A percentile compares a stretch with the other conserved stretches of the same genome.
phyloP scores from a whole-genome alignment of 2,113 vertebrate species.

The Entomyzon cyanotis region DNA sequence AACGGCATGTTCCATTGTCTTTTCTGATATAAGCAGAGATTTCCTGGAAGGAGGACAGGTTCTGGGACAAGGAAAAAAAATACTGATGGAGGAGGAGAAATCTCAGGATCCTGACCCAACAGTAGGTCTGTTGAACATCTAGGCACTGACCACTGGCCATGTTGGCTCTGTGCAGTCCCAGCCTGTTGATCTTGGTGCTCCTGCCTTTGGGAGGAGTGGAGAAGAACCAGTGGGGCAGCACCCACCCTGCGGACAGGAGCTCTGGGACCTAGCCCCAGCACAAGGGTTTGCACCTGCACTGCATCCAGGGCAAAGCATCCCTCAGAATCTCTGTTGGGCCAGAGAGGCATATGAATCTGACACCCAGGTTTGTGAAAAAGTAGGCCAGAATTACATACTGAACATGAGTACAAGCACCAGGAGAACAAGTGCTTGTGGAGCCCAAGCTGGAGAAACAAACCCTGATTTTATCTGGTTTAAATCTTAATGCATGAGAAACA shows the following conservation, averaged over 20 bases:
- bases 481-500: background rate
- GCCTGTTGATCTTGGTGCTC: background rate
- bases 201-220: background rate
- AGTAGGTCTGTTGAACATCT: background rate
- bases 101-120: background rate
- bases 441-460: background rate
- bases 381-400: accelerated
- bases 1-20: background rate
- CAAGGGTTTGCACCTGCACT: accelerated
- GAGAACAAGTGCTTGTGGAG: background rate
- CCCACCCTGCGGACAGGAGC: accelerated
- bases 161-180: background rate
- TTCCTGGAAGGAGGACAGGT: constrained; percentile 11
- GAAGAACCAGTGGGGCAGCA: accelerated
- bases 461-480: background rate
- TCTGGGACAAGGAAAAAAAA: background rate
- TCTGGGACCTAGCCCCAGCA: accelerated
- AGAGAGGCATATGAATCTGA: accelerated
- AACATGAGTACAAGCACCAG: accelerated
- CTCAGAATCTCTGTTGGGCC: background rate
- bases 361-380: background rate
- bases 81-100: background rate
- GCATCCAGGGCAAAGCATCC: background rate
- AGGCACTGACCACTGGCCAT: background rate
- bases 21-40: background rate